phyloP scores from a whole-genome alignment of 1,140 invertebrate species.

The Drosophila pandora region DNA sequence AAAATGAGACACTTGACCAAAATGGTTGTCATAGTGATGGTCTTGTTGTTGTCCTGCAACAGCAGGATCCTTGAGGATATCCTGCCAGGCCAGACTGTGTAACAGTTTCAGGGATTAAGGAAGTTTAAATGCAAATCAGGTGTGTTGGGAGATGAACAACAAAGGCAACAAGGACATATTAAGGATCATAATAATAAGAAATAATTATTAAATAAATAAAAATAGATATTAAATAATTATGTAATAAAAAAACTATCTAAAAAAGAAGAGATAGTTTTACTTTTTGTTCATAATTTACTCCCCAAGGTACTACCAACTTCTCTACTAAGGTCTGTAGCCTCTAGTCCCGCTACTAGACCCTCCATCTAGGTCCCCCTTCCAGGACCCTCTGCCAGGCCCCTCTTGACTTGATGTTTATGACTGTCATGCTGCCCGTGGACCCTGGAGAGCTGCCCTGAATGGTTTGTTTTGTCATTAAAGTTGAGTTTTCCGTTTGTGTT shows the following conservation, averaged over 20 bases:
- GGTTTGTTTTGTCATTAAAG: constrained; percentile 74
- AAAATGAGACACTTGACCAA: constrained; percentile 74
- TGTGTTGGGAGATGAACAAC: neutral
- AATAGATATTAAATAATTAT: neutral
- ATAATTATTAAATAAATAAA: neutral
- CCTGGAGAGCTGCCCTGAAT: constrained; percentile 22
- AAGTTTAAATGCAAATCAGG: constrained; percentile 1
- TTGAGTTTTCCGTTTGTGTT: constrained; percentile 32
- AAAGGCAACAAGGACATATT: neutral
- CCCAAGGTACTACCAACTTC: too few species aligned
- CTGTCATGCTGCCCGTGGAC: constrained; percentile 34
- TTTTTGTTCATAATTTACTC: too few species aligned
- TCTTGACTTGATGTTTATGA: neutral
- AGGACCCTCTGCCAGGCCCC: too few species aligned
- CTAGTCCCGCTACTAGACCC: too few species aligned
- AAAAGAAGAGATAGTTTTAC: too few species aligned
- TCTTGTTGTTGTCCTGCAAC: constrained; percentile 12
- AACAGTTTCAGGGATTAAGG: neutral
- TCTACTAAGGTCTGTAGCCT: too few species aligned
- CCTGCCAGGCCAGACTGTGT: neutral
- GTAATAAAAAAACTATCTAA: neutral
- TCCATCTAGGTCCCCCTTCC: too few species aligned
- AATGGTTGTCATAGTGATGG: constrained; percentile 50
- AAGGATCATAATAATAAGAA: neutral
- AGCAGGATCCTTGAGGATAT: neutral